phyloP scores from a whole-genome alignment of 2,888 invertebrate species.

The Orthonychiurus folsomi region DNA sequence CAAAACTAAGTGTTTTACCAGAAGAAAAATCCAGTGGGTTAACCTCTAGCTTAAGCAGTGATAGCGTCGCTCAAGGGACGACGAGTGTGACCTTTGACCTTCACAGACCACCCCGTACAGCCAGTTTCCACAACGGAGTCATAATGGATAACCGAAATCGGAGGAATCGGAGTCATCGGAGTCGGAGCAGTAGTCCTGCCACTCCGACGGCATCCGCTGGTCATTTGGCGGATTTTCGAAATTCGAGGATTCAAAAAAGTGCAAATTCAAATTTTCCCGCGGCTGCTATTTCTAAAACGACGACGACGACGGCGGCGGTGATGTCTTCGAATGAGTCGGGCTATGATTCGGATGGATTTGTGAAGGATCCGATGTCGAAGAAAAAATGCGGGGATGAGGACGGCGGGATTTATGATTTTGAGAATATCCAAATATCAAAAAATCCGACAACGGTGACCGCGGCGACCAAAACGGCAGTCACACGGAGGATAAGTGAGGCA shows the following conservation, averaged over 20 bases:
- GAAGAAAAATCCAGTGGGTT: conserved; percentile 53
- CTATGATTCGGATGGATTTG: conserved; percentile 70
- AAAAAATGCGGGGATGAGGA: too few relatives aligned
- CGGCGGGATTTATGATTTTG: conserved; percentile 12
- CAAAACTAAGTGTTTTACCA: conserved; percentile 64
- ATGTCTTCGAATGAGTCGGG: conserved; percentile 75
- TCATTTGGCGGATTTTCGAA: not conserved
- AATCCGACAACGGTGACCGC: not conserved
- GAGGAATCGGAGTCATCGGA: conserved; percentile 19
- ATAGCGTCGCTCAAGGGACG: too few relatives aligned
- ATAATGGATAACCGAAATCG: not conserved
- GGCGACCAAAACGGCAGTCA: conserved; percentile 30
- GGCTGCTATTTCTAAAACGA: not conserved
- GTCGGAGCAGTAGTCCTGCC: conserved; percentile 34
- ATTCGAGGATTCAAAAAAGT: not conserved
- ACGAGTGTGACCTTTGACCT: conserved; percentile 28
- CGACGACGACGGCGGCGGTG: not conserved
- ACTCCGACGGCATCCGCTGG: conserved; percentile 10
- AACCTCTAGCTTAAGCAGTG: conserved; percentile 29
- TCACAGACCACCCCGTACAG: not conserved
- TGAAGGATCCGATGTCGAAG: conserved; percentile 41
- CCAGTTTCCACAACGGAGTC: not conserved
- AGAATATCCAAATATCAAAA: conserved; percentile 1
- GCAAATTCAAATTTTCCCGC: not conserved
- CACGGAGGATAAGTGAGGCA: conserved; percentile 37